Evolutionary conservation across 2,888 invertebrate species (phyloP), one percentile per base, ranked within the genome.

Genomic region (Trileptium ribeirensis): DNA sequence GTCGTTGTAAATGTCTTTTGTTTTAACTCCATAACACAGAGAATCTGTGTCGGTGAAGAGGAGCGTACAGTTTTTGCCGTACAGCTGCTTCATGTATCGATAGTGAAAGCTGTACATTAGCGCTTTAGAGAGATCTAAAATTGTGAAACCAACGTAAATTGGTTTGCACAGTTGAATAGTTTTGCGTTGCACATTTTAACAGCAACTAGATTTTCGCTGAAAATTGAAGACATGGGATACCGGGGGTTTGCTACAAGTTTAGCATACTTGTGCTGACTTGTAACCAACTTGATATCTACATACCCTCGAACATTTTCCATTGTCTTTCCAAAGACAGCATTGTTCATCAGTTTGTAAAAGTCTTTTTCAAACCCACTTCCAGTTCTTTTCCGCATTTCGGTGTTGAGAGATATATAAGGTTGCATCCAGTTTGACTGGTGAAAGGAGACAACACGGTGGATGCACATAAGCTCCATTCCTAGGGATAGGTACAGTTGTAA

Each of bases 291-390:
- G 0, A 91, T 85, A 83, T 88, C 86, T n/a, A 86, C 84, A 78
- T 86, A 84, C 67, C 89, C 89, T 39, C 87, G 83, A 19, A 89
- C 87, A 85, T 90, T 89, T 84, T 89, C 89, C 87, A 89, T 89
- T 0, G 88, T 88, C 85, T 89, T 90, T 0, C 88, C 87, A 84
- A 86, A 89, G 29, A 87, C 86, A 3, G 85, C 81, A 83, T 89
- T 89, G 81, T 88, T 88, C 86, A 88, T 86, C 34, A 88, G n/a
- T 36, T 36, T 70, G 31, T 34, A 70, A 8, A 31, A 34, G 74
- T 70, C 37, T 70, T 70, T 70, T 70, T 70, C 8, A 36, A 70
- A 70, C 8, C n/a, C 74, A 36, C 74, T 70, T 31, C n/a, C 19
- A 15, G 74, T n/a, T 8, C n/a, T 31, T 70, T 8, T 70, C 8